Conservation (phyloP, 2,888 invertebrate genomes). For the Hyposoter dolosus region DNA sequence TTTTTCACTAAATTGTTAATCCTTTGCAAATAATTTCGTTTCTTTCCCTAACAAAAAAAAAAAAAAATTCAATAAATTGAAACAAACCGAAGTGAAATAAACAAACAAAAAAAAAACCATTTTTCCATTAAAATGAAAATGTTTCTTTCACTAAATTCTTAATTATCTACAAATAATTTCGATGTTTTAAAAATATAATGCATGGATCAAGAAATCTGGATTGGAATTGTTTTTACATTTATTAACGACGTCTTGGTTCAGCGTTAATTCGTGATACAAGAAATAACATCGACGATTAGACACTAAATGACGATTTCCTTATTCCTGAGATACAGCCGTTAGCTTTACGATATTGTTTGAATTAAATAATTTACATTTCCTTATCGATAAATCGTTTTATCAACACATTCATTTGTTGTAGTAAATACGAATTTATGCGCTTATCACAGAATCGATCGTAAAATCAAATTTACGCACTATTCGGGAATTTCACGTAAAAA, state of each 20-base stretch:
- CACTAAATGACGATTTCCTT: slow-evolving; percentile 48
- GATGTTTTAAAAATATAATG: background rate
- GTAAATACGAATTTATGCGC: slow-evolving; percentile 61
- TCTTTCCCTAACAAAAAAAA: too few relatives aligned
- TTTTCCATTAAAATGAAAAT: background rate
- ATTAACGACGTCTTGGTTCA: slow-evolving; percentile 52
- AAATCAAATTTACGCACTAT: slow-evolving; percentile 43
- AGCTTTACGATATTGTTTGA: background rate
- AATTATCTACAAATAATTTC: background rate
- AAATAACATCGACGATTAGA: slow-evolving; percentile 43
- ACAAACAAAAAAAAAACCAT: background rate
- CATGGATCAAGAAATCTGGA: background rate
- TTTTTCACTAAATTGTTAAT: background rate
- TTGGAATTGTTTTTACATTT: slow-evolving; percentile 50
- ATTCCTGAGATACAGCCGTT: slow-evolving; percentile 54
- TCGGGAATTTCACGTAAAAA: slow-evolving; percentile 27
- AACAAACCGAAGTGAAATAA: background rate
- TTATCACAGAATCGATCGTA: slow-evolving; percentile 68
- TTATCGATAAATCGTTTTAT: background rate
- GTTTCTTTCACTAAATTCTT: background rate
- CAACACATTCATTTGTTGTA: slow-evolving; percentile 33
- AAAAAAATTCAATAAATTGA: too few relatives aligned
- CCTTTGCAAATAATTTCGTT: too few relatives aligned
- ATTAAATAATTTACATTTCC: background rate
- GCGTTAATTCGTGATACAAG: slow-evolving; percentile 36